Base-by-base conservation (phyloP, 2,888 invertebrate genomes). In the Pedicia rivosa region DNA sequence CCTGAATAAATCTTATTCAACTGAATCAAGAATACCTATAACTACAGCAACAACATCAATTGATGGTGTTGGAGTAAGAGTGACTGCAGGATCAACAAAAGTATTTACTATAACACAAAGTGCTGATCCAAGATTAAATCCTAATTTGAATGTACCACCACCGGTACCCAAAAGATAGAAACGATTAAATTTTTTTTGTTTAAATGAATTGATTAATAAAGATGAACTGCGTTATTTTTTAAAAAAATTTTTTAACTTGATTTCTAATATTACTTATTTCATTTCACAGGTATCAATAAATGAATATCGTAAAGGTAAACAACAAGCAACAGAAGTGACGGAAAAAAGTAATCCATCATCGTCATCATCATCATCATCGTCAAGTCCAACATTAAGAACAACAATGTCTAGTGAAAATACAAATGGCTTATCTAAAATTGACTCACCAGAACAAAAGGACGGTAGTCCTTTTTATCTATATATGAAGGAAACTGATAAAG, bases 251-350 rank as follows among this genome's bases (percentile, higher is more conserved):
- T 5, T 14, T 13, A 17, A 13, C 13, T 13, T 14, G n/a, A 3
- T 40, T 6, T 28, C 41, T 38, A 35, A 30, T 40, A 38, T 36
- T 38, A 29, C 36, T 40, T 40, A 7, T 25, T 17, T 31, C 34
- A 22, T 36, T 40, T 58, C 57, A 13, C 56, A 86, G 83, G 72
- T 90, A 48, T 90, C 88, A 46, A 81, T 91, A 53, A 78, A 79
- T 46, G 91, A 91, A 58, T 91, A 91, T 61, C 73, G 87, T 37
- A 82, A 84, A 62, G 71, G 91, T 30, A 83, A 79, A 53, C 73
- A 75, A 51, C 64, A 72, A 42, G 63, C 64, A 12, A 55, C 51
- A 16, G 54, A 50, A 4, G 51, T 55, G 2, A 37, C 40, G 17
- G 25, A 25, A 35, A 13, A 15, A 12, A 20, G 25, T 48, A 48